Evolutionary conservation across 1,140 invertebrate species (phyloP), one percentile per base, ranked within the genome.

Genomic region (Solenopsis fugax): DNA sequence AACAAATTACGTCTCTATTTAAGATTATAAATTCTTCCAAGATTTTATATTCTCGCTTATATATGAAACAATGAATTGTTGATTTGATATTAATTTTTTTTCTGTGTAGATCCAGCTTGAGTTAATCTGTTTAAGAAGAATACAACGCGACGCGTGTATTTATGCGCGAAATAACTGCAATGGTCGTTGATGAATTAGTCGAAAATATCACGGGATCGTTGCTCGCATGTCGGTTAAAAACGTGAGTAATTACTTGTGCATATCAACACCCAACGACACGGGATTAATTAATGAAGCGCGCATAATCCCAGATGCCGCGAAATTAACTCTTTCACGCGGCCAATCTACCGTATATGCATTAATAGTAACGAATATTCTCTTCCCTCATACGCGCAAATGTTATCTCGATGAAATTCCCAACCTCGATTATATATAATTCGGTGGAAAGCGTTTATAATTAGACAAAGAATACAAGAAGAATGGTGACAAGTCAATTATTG

Each of bases 231-330:
- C 67, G 41, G 10, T 60, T 82, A 48, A 84, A 75, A 84, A 60
- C 7, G 16, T 13, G 13, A 73, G 24, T 75, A 84, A 84, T 84
- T 84, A 82, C 67, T 73, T 52, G 18, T 50, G 18, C 41, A 60
- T 73, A 60, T 75, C 54, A 84, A 84, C 41, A 41, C 9, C 24
- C 13, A 56, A 48, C 54, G 29, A 34, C n/a, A 60, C 18, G 45
- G 24, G 54, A 82, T 60, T 84, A 73, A 84, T 84, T 75, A 84
- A 60, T 84, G 9, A 84, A 84, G 29, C 29, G 41, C n/a, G 41
- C 13, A 73, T 60, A 75, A 60, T 62, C 24, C 18, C 67, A 60
- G 24, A 73, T 73, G 54, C 58, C 52, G 37, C 34, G 52, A 75
- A 75, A 84, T 84, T 73, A 75, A 73, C 58, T 73, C 48, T 37